Base-by-base conservation (phyloP, 1,140 invertebrate genomes). In the Drosophila biarmipes region DNA sequence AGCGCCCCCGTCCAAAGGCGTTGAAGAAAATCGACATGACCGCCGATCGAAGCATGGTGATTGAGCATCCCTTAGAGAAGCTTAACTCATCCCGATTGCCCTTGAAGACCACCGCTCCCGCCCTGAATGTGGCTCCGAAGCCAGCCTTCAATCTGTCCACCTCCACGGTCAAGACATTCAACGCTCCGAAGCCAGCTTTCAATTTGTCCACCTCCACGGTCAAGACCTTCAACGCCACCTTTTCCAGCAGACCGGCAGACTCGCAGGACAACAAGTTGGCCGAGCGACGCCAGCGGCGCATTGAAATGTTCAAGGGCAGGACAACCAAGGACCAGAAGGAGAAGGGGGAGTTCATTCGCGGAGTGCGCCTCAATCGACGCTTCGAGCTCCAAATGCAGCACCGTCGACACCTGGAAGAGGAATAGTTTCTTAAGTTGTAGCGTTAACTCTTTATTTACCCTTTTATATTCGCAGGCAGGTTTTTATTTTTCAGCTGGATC, bases 311-410 rank as follows among this genome's bases (percentile, higher is more conserved):
- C 6, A 91, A 91, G 49, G 73, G 64, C 15, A 72, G 78, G 15
- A 40, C 59, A 31, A 31, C 35, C 0, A 62, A 21, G 6, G 34
- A 38, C 14, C 24, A 51, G 5, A 68, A 54, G 12, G 31, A 78
- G 14, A 67, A 68, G 27, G 14, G 24, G 0, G 92, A 91, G 4
- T 66, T 93, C 3, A 92, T 95, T 0, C 93, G 93, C 27, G 94
- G 94, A 3, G 94, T 95, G 0, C 92, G 95, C 12, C 94, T 93
- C 0, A 95, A 95, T 92, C 92, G 94, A 29, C 92, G 95, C n/a
- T 95, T 95, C 69, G 94, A 95, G 56, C 73, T 95, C 29, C 93
- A 95, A 77, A 95, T 95, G 95, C 91, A 93, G 43, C 75, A 91
- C 43, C 92, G 93, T 17, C 92, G 91, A 17, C 74, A 89, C 17